phyloP scores from a whole-genome alignment of 2,113 vertebrate genomes.

The Burhinus bistriatus region DNA sequence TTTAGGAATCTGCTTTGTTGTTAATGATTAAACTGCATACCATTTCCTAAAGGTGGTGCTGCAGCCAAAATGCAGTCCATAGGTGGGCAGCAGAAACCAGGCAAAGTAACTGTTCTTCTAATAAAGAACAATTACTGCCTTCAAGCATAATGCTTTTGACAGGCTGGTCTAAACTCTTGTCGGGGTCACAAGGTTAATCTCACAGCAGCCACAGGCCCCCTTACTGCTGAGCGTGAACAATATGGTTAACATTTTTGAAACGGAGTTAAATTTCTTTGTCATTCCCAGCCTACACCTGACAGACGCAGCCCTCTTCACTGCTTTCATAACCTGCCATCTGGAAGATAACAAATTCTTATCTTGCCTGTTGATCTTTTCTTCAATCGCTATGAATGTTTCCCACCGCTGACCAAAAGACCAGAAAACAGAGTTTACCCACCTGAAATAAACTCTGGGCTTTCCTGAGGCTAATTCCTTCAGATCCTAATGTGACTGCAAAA shows the following conservation, averaged over 20 bases:
- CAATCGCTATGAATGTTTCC: neutral
- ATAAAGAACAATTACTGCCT: conserved; percentile 16
- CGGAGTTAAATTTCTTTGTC: conserved; percentile 47
- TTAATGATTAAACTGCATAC: conserved; percentile 40
- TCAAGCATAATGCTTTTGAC: conserved; percentile 38
- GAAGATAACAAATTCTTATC: conserved; percentile 56
- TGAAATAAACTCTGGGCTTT: conserved; percentile 54
- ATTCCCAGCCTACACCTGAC: conserved; percentile 39
- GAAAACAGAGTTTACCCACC: conserved; percentile 48
- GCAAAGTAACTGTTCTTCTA: conserved; percentile 13
- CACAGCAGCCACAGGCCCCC: conserved; percentile 38
- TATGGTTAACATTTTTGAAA: conserved; percentile 60
- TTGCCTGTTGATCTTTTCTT: neutral
- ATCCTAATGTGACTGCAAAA: conserved; percentile 16
- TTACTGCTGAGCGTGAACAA: conserved; percentile 46
- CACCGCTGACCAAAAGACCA: neutral
- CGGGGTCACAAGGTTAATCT: conserved; percentile 54
- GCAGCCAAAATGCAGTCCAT: conserved; percentile 7
- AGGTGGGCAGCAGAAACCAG: conserved; percentile 26
- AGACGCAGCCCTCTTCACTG: neutral
- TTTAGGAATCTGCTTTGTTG: neutral
- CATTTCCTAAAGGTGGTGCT: conserved; percentile 59
- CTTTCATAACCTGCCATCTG: conserved; percentile 57
- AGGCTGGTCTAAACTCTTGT: conserved; percentile 54
- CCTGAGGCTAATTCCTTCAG: conserved; percentile 56